These are phyloP conservation scores for Cynodonichthys magdalenae DNA, from an alignment of 2,797 vertebrate species.

Conservation along the genomic window DNA sequence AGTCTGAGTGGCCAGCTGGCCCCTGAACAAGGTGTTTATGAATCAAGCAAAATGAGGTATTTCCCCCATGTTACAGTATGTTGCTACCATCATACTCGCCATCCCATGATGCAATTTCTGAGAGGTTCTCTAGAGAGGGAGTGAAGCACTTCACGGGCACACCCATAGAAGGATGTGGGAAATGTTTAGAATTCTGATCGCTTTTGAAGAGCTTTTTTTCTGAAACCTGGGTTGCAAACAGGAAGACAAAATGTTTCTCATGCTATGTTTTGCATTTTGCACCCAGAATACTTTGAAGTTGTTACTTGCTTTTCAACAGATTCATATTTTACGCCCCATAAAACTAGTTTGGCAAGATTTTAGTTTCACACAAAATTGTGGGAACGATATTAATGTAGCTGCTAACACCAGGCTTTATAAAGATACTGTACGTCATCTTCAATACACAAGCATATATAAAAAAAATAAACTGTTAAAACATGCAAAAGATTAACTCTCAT, in stretches of 20 bases:
- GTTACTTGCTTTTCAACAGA: conserved; percentile 22
- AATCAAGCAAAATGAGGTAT: conserved; percentile 74
- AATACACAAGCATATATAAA: conserved; percentile 3
- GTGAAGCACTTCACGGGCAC: conserved; percentile 74
- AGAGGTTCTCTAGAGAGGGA: conserved; percentile 63
- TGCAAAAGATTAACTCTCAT: too few relatives aligned
- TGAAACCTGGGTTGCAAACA: conserved; percentile 38
- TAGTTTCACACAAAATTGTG: conserved; percentile 57
- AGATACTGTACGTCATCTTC: conserved; percentile 11
- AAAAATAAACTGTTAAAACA: conserved; percentile 7
- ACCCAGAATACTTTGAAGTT: conserved; percentile 42
- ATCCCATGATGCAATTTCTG: conserved; percentile 74
- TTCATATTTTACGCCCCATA: conserved; percentile 14
- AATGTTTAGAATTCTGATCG: conserved; percentile 70
- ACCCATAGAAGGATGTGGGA: conserved; percentile 71
- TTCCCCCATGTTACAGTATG: conserved; percentile 73
- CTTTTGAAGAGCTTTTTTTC: conserved; percentile 61
- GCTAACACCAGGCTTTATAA: conserved; percentile 45
- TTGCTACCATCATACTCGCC: conserved; percentile 68
- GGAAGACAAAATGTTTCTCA: conserved; percentile 38
- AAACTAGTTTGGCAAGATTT: conserved; percentile 5
- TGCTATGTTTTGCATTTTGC: conserved; percentile 39
- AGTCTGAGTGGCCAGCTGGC: conserved; percentile 43
- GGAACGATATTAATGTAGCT: conserved; percentile 26
- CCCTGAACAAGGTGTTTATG: conserved; percentile 67